Conservation (phyloP, 2,113 vertebrate genomes). For the Xyrauchen texanus region DNA sequence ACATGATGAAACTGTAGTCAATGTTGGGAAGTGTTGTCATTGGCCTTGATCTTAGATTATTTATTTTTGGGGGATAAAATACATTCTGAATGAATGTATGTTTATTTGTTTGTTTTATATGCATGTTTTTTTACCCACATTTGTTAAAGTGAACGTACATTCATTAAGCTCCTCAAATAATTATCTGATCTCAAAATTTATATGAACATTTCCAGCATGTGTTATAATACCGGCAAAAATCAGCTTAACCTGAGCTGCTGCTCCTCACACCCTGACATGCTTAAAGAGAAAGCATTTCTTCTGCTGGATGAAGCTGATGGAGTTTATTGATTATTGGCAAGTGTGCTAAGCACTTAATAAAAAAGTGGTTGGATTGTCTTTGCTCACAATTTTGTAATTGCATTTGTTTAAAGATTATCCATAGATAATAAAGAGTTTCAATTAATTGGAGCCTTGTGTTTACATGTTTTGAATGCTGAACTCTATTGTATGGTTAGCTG, state of each 20-base stretch:
- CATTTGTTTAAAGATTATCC: slow-evolving; percentile 78
- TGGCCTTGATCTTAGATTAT: not conserved
- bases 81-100: too few relatives aligned
- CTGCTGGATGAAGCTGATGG: slow-evolving; percentile 79
- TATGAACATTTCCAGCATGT: slow-evolving; percentile 34
- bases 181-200: not conserved
- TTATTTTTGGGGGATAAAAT: not conserved
- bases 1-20: slow-evolving; percentile 48
- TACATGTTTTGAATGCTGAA: slow-evolving; percentile 14
- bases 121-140: too few relatives aligned
- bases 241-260: not conserved
- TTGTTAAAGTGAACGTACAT: not conserved
- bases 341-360: slow-evolving; percentile 98
- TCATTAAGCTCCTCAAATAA: not conserved
- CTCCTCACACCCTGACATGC: not conserved
- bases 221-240: slow-evolving; percentile 37
- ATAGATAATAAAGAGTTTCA: slow-evolving; percentile 74
- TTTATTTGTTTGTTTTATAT: not conserved
- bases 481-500: not conserved
- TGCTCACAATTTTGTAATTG: slow-evolving; percentile 76
- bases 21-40: slow-evolving; percentile 8
- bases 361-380: slow-evolving; percentile 90
- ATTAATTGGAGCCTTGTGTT: slow-evolving; percentile 65
- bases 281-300: slow-evolving; percentile 47
- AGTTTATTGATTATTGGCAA: slow-evolving; percentile 97